Conservation (phyloP, 1,140 invertebrate species). For the Wasmannia auropunctata region DNA sequence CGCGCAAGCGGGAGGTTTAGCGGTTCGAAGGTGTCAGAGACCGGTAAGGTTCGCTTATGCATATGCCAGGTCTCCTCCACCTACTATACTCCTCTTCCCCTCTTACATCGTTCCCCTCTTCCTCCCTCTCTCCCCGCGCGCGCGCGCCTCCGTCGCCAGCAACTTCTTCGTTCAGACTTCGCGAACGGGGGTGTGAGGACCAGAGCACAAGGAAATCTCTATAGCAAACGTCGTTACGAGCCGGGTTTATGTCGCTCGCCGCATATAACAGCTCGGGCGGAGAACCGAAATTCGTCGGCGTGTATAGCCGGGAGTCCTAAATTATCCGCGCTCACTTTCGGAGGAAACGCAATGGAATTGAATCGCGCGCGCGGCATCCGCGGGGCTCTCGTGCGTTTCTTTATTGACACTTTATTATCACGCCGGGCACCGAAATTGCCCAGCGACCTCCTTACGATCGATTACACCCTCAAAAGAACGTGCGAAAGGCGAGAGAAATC, state of each 20-base stretch:
- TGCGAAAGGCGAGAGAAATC: neutral
- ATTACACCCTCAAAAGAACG: neutral
- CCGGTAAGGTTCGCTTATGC: slow-evolving; percentile 78
- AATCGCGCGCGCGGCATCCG: slow-evolving; percentile 30
- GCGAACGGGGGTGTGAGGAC: slow-evolving; percentile 64
- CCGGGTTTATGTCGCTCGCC: slow-evolving; percentile 77
- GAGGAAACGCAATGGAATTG: slow-evolving; percentile 49
- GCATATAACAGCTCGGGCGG: slow-evolving; percentile 74
- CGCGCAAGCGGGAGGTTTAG: slow-evolving; percentile 71
- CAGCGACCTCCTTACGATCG: neutral
- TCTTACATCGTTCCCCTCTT: too few species aligned
- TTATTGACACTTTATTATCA: slow-evolving; percentile 38
- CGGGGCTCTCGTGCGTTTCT: slow-evolving; percentile 19
- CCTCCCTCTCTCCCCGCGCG: neutral
- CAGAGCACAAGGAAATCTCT: slow-evolving; percentile 74
- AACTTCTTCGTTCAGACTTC: slow-evolving; percentile 62
- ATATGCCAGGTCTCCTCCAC: slow-evolving; percentile 73
- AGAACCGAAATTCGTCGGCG: slow-evolving; percentile 68
- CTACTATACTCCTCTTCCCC: slow-evolving; percentile 63
- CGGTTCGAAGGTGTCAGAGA: slow-evolving; percentile 79
- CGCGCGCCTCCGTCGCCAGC: slow-evolving; percentile 50
- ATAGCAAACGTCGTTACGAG: slow-evolving; percentile 77
- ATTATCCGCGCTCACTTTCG: slow-evolving; percentile 52
- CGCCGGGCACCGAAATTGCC: neutral
- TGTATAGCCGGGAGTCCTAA: slow-evolving; percentile 69